Evolutionary conservation across 2,113 vertebrate genomes (phyloP), one percentile per base, ranked within the genome.

Genomic region (Rattus norvegicus): DNA sequence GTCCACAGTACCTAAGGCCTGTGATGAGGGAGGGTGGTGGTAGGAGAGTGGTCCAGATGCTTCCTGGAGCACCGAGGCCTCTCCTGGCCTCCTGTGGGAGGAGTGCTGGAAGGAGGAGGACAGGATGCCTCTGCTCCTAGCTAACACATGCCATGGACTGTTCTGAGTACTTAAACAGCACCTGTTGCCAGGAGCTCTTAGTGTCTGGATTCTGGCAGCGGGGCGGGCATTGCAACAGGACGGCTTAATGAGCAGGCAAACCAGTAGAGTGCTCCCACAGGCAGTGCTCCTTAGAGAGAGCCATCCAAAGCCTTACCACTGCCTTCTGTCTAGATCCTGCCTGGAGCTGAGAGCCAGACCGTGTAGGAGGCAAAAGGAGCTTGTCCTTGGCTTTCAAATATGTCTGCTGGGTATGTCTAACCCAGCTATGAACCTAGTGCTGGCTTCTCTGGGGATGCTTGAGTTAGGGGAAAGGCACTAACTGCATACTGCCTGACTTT

Each of bases 21-120:
- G n/a, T 7, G 1, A 43, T 61, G 1, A 0, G 1, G 7, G 39
- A 75, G 36, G 52, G 33, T 1, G 12, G 30, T 63, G 92, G 33
- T 30, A 43, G 61, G 75, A 67, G 72, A 19, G 2, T 0, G 65
- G 56, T 26, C 4, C 12, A 47, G 59, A 43, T 3, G 59, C 67
- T 24, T 59, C 39, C 8, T 47, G 5, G 14, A 9, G 0, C 12
- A 5, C 1, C 22, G 59, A 26, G 86, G 33, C 33, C 20, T 72
- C 67, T 65, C 59, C 26, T 47, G 49, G 67, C 67, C 47, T 3
- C 61, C 67, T 59, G 5, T 28, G 2, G 5, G 73, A 10, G 4
- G 16, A 52, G 13, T 69, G 43, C n/a, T 19, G 26, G 49, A 52
- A 39, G 56, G 76, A 7, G 8, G 52, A 16, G 22, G 69, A 19